These are phyloP conservation scores for Strigamia transsilvanica DNA, from an alignment of 2,888 invertebrate genomes.

Conservation along the genomic window DNA sequence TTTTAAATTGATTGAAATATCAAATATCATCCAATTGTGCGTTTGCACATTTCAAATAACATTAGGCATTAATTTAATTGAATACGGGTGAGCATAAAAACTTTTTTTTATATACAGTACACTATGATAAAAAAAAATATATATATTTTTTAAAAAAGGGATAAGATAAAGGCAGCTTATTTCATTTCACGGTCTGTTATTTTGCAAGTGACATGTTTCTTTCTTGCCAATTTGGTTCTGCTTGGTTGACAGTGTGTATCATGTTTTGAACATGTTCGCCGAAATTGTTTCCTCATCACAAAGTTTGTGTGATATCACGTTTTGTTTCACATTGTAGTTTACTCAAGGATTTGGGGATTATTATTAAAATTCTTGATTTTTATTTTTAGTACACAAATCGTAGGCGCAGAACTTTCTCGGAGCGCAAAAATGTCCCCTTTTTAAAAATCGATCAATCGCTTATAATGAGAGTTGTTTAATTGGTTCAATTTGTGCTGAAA, in stretches of 20 bases:
- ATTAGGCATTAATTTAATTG: background rate
- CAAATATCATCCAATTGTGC: background rate
- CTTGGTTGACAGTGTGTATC: conserved; percentile 14
- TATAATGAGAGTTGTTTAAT: too few relatives aligned
- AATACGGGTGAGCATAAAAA: background rate
- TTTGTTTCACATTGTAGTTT: background rate
- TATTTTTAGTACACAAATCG: too few relatives aligned
- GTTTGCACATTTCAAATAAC: background rate
- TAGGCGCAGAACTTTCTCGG: too few relatives aligned
- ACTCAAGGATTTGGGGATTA: too few relatives aligned
- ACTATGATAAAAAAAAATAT: background rate
- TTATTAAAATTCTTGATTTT: too few relatives aligned
- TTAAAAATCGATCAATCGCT: too few relatives aligned
- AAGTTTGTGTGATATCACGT: background rate
- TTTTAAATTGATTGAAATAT: conserved; percentile 37
- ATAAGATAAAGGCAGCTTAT: background rate
- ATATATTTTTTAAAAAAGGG: background rate
- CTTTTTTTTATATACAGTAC: background rate
- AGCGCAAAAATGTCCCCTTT: too few relatives aligned
- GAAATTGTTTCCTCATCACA: conserved; percentile 31
- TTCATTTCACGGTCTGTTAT: conserved; percentile 26
- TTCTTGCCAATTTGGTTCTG: background rate
- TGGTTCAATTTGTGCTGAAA: too few relatives aligned
- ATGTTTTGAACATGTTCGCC: conserved; percentile 11
- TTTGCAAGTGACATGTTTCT: conserved; percentile 16